phyloP scores from a whole-genome alignment of 2,888 invertebrate genomes.

The Mesodorylaimus sp. region DNA sequence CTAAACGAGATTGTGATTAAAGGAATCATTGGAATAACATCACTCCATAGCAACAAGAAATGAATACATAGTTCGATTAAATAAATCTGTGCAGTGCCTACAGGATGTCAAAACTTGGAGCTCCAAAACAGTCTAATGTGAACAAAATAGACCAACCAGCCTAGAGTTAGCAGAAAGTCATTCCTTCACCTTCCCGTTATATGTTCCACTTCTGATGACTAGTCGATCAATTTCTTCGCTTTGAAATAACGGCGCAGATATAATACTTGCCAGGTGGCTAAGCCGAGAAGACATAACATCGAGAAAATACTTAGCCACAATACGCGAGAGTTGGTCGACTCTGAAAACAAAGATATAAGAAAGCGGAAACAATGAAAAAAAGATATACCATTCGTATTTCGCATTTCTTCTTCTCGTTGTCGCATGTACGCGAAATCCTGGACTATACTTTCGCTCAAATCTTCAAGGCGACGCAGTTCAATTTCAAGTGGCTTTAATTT shows the following conservation, averaged over 20 bases:
- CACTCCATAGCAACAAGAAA: no score
- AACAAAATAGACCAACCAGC: no score
- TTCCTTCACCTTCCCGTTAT: no score
- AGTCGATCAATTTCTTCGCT: slow-evolving; percentile 97
- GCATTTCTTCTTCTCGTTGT: slow-evolving; percentile 88
- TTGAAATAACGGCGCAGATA: slow-evolving; percentile 95
- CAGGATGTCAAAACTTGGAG: no score
- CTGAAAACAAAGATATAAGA: slow-evolving; percentile 49
- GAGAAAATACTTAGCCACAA: slow-evolving; percentile 95
- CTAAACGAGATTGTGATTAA: no score
- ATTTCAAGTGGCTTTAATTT: slow-evolving; percentile 93
- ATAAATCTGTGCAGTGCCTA: no score
- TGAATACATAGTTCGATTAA: no score
- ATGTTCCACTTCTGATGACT: no score
- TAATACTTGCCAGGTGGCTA: slow-evolving; percentile 95
- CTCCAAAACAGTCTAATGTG: no score
- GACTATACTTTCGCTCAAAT: slow-evolving; percentile 85
- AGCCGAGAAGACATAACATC: slow-evolving; percentile 75
- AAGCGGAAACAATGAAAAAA: no score
- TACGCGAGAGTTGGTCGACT: slow-evolving; percentile 88
- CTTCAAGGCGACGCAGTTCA: slow-evolving; percentile 79
- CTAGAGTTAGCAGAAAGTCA: no score
- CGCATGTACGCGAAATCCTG: slow-evolving; percentile 91
- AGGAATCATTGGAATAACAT: no score
- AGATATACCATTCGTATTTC: slow-evolving; percentile 79